Conservation (phyloP, 2,888 invertebrate genomes). For the Nebria brevicollis region DNA sequence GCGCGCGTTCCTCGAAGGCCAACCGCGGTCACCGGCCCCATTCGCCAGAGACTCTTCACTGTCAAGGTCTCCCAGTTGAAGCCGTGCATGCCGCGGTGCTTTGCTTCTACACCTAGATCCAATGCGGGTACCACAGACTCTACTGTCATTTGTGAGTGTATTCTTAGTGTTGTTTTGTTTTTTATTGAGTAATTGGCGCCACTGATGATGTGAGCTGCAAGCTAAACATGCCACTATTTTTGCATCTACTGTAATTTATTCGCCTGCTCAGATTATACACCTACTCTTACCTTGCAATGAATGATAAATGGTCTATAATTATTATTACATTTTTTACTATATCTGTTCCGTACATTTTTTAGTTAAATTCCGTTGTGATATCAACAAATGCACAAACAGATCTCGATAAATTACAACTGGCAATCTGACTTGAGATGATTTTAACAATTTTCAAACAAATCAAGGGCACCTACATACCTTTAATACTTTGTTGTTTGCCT, state of each 20-base stretch:
- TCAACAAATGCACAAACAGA: too few species aligned
- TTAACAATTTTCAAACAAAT: too few species aligned
- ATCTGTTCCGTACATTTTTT: too few species aligned
- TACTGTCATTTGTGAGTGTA: not conserved
- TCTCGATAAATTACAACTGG: too few species aligned
- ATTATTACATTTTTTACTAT: not conserved
- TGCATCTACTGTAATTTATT: not conserved
- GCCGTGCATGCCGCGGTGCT: not conserved
- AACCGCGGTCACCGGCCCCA: slow-evolving; percentile 32
- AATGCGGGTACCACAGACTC: slow-evolving; percentile 16
- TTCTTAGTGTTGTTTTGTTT: slow-evolving; percentile 3
- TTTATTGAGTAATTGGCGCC: slow-evolving; percentile 7
- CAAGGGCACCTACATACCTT: too few species aligned
- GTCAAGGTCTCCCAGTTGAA: slow-evolving; percentile 35
- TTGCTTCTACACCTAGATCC: not conserved
- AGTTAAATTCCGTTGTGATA: too few species aligned
- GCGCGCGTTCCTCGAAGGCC: slow-evolving; percentile 33
- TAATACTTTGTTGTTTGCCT: too few species aligned
- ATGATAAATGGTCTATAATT: slow-evolving; percentile 1
- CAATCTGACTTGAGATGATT: too few species aligned
- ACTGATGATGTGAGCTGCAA: slow-evolving; percentile 8
- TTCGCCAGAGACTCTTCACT: slow-evolving; percentile 10
- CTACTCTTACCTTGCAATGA: not conserved
- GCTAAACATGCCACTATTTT: slow-evolving; percentile 5
- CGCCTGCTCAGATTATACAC: not conserved